A percentile compares a stretch with the other conserved stretches of the same genome.
These are phyloP conservation scores for Anguilla pacifica DNA, from an alignment of 2,797 vertebrate genomes.

Conservation along the genomic window DNA sequence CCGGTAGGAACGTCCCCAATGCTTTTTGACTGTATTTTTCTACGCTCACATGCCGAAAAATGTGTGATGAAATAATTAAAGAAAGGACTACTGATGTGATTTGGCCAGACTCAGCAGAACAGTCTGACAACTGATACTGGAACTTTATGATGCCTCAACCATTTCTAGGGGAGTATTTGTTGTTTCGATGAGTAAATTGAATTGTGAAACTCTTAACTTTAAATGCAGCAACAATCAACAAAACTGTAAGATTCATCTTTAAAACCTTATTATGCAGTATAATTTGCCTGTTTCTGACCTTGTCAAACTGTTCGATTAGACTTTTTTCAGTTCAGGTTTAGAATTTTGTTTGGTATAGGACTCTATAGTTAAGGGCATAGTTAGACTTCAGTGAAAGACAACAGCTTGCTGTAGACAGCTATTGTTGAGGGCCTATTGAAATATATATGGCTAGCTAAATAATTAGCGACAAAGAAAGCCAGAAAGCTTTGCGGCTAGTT, in stretches of 20 bases:
- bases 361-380: no score
- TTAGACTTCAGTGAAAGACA: not conserved
- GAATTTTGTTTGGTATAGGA: not conserved
- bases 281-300: no score
- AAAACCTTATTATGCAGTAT: not conserved
- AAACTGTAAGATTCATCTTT: not conserved
- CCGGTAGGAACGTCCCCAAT: constrained; percentile 1
- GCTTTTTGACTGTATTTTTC: constrained; percentile 14
- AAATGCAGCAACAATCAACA: not conserved
- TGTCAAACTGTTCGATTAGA: not conserved
- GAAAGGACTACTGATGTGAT: not conserved
- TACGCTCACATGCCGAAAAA: not conserved
- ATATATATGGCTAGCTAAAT: not conserved
- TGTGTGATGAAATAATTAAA: constrained; percentile 4
- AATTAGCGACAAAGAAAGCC: not conserved
- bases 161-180: not conserved
- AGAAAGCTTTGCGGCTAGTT: not conserved
- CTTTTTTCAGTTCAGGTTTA: not conserved
- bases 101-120: not conserved
- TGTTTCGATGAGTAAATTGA: not conserved
- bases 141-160: not conserved
- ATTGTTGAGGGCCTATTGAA: no score
- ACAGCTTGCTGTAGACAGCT: not conserved
- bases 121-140: not conserved
- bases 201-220: not conserved